Evolutionary conservation across 1,140 invertebrate species (phyloP).

Genomic region (Thaumatotibia leucotreta): DNA sequence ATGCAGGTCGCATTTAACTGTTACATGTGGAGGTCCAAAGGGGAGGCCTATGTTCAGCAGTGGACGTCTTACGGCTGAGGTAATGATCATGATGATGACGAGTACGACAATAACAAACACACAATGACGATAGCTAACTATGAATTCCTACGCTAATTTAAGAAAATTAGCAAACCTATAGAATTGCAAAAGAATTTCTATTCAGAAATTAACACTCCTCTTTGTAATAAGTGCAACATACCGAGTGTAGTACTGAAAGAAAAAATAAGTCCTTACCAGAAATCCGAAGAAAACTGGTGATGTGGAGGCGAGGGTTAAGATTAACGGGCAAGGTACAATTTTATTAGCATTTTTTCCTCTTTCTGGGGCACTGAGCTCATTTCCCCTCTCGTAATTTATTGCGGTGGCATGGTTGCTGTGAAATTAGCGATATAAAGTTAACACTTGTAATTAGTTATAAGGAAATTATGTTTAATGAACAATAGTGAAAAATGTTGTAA

Average conservation of each 20-base stretch:
- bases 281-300: slow-evolving; percentile 39
- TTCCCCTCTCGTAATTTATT: slow-evolving; percentile 55
- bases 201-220: neutral
- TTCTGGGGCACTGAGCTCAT: slow-evolving; percentile 47
- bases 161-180: too few relatives aligned
- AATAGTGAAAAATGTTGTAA: too few relatives aligned
- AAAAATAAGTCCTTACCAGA: slow-evolving; percentile 21
- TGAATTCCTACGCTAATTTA: too few relatives aligned
- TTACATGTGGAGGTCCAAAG: too few relatives aligned
- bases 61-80: too few relatives aligned
- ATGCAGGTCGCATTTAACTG: too few relatives aligned
- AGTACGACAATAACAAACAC: too few relatives aligned
- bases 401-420: slow-evolving; percentile 34
- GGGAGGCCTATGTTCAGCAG: too few relatives aligned
- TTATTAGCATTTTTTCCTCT: slow-evolving; percentile 61
- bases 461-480: neutral
- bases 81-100: too few relatives aligned
- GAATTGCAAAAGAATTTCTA: too few relatives aligned
- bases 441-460: slow-evolving; percentile 31
- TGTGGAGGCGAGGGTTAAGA: slow-evolving; percentile 42
- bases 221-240: neutral
- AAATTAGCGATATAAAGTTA: slow-evolving; percentile 54
- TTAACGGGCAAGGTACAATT: slow-evolving; percentile 57
- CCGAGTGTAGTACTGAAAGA: neutral
- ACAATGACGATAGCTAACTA: too few relatives aligned